Evolutionary conservation across 2,888 invertebrate genomes (phyloP).

Genomic region (Hedya salicella): DNA sequence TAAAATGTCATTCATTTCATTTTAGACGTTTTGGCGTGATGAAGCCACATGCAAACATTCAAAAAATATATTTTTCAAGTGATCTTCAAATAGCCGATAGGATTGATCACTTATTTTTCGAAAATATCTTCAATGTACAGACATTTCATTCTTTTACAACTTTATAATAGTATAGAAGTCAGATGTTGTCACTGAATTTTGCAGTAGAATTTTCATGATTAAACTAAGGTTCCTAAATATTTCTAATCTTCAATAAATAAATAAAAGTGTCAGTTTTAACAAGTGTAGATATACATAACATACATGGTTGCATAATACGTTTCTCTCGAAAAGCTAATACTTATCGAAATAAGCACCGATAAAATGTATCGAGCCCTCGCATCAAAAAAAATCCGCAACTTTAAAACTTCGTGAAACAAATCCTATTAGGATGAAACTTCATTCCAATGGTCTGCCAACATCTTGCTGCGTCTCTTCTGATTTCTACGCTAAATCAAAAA

Average conservation of each 20-base stretch:
- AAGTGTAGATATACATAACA: slow-evolving; percentile 1
- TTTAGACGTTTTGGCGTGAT: too few species aligned
- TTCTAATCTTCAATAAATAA: neutral
- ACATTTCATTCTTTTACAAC: too few species aligned
- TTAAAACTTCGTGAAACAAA: slow-evolving; percentile 14
- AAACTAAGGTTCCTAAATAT: neutral
- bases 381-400: slow-evolving; percentile 10
- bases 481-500: neutral
- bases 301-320: neutral
- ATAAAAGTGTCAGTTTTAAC: slow-evolving; percentile 12
- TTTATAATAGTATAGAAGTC: neutral
- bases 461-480: neutral
- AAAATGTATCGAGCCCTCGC: slow-evolving; percentile 17
- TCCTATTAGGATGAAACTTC: slow-evolving; percentile 5
- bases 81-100: too few species aligned
- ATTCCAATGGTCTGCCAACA: neutral
- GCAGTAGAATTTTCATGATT: neutral
- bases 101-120: too few species aligned
- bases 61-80: too few species aligned
- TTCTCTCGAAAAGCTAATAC: neutral
- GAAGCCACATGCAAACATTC: too few species aligned
- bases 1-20: too few species aligned
- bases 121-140: too few species aligned
- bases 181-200: neutral
- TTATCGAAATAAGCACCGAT: slow-evolving; percentile 6